Conservation (phyloP, 2,797 vertebrate genomes). For the Sciaenops ocellatus region DNA sequence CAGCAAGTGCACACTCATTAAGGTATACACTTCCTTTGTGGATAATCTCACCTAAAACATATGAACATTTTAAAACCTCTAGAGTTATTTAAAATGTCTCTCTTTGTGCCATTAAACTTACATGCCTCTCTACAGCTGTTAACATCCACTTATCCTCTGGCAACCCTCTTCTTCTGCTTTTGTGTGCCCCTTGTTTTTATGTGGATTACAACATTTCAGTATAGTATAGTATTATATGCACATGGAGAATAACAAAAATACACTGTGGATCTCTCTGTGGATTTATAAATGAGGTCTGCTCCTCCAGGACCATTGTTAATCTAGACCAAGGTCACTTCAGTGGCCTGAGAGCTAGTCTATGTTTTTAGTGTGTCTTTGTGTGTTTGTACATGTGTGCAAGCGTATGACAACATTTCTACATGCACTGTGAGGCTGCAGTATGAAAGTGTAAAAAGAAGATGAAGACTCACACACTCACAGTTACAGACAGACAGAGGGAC, state of each 20-base stretch:
- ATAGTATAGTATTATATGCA: neutral
- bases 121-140: conserved; percentile 10
- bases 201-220: neutral
- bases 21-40: neutral
- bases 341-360: conserved; percentile 32
- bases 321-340: conserved; percentile 67
- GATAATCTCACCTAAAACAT: conserved; percentile 5
- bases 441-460: conserved; percentile 42
- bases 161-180: neutral
- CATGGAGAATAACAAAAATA: conserved; percentile 51
- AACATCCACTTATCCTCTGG: conserved; percentile 6
- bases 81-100: conserved; percentile 20
- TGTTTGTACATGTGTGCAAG: conserved; percentile 9
- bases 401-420: neutral
- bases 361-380: conserved; percentile 24
- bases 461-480: conserved; percentile 46
- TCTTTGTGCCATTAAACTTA: conserved; percentile 18
- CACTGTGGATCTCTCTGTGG: conserved; percentile 38
- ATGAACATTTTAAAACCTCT: neutral
- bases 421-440: conserved; percentile 26
- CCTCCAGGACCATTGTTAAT: conserved; percentile 67
- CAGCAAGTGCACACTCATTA: neutral
- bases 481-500: conserved; percentile 61
- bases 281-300: conserved; percentile 57
- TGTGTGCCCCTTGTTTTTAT: neutral